phyloP scores from a whole-genome alignment of 2,113 vertebrate species.

The Pampusana beccarii region DNA sequence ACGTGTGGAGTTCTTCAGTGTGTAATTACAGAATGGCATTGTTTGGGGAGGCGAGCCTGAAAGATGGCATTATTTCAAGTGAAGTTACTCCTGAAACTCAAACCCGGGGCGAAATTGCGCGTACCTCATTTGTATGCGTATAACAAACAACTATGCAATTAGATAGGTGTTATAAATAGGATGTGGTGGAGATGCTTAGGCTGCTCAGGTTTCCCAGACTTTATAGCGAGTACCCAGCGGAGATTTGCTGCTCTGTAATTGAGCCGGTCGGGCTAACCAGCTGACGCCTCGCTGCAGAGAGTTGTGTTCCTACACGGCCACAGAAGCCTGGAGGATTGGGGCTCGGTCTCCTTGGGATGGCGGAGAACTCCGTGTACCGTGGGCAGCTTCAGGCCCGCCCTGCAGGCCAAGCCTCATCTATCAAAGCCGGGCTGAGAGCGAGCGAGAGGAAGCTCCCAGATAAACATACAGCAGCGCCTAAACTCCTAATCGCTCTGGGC shows the following conservation, averaged over 20 bases:
- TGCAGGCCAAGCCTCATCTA: constrained; percentile 82
- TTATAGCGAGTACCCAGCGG: constrained; percentile 76
- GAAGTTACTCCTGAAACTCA: neutral
- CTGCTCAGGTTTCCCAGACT: constrained; percentile 81
- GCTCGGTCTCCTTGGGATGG: constrained; percentile 71
- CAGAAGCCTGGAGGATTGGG: constrained; percentile 82
- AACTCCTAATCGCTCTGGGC: constrained; percentile 92
- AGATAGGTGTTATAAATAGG: constrained; percentile 93
- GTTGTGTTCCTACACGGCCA: constrained; percentile 89
- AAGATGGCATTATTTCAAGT: neutral
- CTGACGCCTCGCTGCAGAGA: constrained; percentile 89
- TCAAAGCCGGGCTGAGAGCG: constrained; percentile 79
- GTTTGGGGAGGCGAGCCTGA: neutral
- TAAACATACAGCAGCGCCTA: constrained; percentile 97
- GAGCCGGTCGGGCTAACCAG: constrained; percentile 85
- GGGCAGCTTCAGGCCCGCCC: constrained; percentile 78
- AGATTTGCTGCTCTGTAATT: constrained; percentile 89
- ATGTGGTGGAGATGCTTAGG: constrained; percentile 81
- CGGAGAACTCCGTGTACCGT: constrained; percentile 82
- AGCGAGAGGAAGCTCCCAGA: constrained; percentile 96
- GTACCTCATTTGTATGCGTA: neutral
- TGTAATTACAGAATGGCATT: neutral
- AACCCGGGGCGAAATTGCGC: neutral
- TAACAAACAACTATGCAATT: constrained; percentile 76
- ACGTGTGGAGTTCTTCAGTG: neutral